These are phyloP conservation scores for Conus ventricosus DNA, from an alignment of 1,140 invertebrate species.

Conservation along the genomic window DNA sequence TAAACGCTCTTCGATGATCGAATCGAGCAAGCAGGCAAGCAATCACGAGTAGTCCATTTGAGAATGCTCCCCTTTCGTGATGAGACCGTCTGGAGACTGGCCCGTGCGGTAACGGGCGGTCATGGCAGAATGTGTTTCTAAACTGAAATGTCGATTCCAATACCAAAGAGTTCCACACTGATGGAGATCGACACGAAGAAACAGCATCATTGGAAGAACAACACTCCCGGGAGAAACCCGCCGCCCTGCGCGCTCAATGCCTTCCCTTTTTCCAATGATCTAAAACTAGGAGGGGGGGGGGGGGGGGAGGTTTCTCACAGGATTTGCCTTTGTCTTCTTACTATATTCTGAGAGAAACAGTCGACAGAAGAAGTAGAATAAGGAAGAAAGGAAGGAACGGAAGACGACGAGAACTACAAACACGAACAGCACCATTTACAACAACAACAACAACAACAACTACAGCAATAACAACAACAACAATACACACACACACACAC, in stretches of 20 bases:
- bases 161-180: not conserved
- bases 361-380: not conserved
- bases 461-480: too few species aligned
- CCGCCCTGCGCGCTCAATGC: too few species aligned
- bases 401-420: too few species aligned
- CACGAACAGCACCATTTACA: not conserved
- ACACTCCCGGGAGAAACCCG: too few species aligned
- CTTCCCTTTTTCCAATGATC: too few species aligned
- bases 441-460: too few species aligned
- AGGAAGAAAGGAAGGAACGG: too few species aligned
- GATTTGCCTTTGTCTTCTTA: too few species aligned
- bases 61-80: not conserved
- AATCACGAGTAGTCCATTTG: not conserved
- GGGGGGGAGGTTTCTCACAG: too few species aligned
- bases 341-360: not conserved
- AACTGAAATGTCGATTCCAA: constrained; percentile 2
- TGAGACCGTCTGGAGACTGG: not conserved
- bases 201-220: not conserved
- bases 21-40: too few species aligned
- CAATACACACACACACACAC: too few species aligned
- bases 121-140: not conserved
- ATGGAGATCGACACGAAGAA: not conserved
- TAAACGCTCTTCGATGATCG: not conserved
- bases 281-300: too few species aligned
- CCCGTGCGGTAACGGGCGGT: not conserved